Base-by-base conservation (phyloP, 2,888 invertebrate genomes). In the Hypolimnas misippus region DNA sequence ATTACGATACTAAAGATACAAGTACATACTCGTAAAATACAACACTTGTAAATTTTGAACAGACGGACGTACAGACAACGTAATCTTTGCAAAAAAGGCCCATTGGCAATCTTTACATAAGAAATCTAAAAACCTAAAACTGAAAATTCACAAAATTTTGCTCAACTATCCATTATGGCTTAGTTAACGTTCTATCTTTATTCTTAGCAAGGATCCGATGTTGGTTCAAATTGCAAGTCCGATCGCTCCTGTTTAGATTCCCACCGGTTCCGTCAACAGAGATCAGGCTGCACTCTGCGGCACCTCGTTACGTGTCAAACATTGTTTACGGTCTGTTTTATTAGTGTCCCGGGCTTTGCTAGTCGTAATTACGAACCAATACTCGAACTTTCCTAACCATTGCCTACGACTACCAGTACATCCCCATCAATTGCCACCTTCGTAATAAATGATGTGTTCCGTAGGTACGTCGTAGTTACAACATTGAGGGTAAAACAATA, bases 211-310 rank as follows among this genome's bases (percentile, higher is more conserved):
- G 69, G 77, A 79, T 78, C 78, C 77, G 78, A 77, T 78, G 76
- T 75, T 79, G 81, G 84, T 88, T 89, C 89, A 89, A 87, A 87
- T 89, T 89, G 83, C 85, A 85, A 81, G 81, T 79, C 63, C 81
- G 79, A 78, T 81, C 79, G 80, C 81, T 76, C 79, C 72, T 81
- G 82, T 81, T 82, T 79, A 75, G 79, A 76, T 69, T 76, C 75
- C 76, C 73, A 72, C 75, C 74, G n/a, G 25, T 74, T 70, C 77
- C 79, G 84, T 84, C 83, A 84, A 90, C 87, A 87, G 66, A 74
- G 78, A 77, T 73, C 78, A 77, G 78, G 78, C 78, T 78, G 81
- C 79, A 82, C 80, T 81, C 79, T 80, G 77, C 82, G 82, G 79
- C 83, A 82, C 79, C 82, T 83, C 79, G 86, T 83, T 86, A 82